phyloP scores from a whole-genome alignment of 2,797 vertebrate genomes.

The Myoxocephalus aenaeus region DNA sequence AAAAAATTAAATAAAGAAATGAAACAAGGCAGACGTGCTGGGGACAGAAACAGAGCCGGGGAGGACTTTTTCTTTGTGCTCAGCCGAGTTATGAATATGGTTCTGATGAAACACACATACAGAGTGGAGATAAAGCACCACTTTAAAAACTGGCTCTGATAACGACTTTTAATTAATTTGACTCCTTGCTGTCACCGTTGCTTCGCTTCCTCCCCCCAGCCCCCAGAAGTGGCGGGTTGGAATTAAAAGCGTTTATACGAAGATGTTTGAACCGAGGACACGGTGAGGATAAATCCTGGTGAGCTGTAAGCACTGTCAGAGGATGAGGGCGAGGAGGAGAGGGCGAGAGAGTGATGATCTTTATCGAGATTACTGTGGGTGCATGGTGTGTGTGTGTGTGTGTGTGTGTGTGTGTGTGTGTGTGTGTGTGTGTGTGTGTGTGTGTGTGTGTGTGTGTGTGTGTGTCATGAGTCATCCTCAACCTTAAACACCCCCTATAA shows the following conservation, averaged over 20 bases:
- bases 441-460: constrained; percentile 32
- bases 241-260: constrained; percentile 60
- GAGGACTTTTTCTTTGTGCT: constrained; percentile 15
- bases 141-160: constrained; percentile 24
- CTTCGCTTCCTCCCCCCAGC: constrained; percentile 25
- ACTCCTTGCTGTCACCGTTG: constrained; percentile 26
- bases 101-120: constrained; percentile 36
- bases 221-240: constrained; percentile 27
- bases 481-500: constrained; percentile 76
- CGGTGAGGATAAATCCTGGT: constrained; percentile 60
- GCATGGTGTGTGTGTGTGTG: constrained; percentile 27
- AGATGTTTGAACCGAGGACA: constrained; percentile 60
- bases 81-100: constrained; percentile 1
- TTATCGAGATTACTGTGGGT: constrained; percentile 72
- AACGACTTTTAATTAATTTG: constrained; percentile 54
- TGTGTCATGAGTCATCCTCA: constrained; percentile 77
- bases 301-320: constrained; percentile 68
- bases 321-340: constrained; percentile 59
- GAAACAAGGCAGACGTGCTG: constrained; percentile 43
- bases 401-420: constrained; percentile 32
- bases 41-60: constrained; percentile 28
- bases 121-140: constrained; percentile 17
- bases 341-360: constrained; percentile 72
- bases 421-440: constrained; percentile 33
- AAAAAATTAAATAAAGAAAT: constrained; percentile 1